Evolutionary conservation across 2,113 vertebrate genomes (phyloP).

Genomic region (Procavia capensis): DNA sequence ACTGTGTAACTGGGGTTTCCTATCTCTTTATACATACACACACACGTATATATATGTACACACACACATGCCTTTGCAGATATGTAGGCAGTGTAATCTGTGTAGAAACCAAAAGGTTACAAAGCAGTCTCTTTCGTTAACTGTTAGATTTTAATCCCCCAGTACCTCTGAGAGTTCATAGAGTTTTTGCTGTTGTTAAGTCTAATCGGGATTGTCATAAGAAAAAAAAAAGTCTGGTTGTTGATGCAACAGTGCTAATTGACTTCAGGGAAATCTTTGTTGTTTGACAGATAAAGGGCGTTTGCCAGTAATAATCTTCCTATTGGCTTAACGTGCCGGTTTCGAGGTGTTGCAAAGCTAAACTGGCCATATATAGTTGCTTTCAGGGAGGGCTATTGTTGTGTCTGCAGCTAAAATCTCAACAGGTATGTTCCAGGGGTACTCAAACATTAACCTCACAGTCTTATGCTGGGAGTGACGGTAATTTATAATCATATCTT

Average conservation of each 20-base stretch:
- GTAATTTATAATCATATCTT: conserved; percentile 70
- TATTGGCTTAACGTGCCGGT: conserved; percentile 62
- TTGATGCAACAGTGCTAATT: not conserved
- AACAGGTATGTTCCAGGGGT: conserved; percentile 23
- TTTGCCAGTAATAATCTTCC: conserved; percentile 70
- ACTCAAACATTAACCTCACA: conserved; percentile 49
- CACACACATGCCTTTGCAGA: no score
- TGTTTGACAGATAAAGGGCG: conserved; percentile 67
- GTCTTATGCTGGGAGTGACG: not conserved
- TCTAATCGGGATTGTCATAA: not conserved
- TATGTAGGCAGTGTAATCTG: not conserved
- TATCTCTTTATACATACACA: no score
- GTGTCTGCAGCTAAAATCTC: conserved; percentile 18
- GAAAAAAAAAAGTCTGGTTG: conserved; percentile 19
- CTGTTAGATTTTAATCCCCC: not conserved
- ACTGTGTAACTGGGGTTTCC: no score
- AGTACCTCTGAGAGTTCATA: not conserved
- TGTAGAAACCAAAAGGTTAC: not conserved
- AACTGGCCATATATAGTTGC: not conserved
- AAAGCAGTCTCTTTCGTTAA: not conserved
- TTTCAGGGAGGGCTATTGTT: conserved; percentile 65
- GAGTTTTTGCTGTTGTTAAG: conserved; percentile 54
- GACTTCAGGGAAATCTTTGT: conserved; percentile 1
- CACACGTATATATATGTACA: no score
- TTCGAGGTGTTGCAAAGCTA: conserved; percentile 53